These are phyloP conservation scores for Diuraphis noxia DNA, from an alignment of 1,140 invertebrate species.

Conservation along the genomic window DNA sequence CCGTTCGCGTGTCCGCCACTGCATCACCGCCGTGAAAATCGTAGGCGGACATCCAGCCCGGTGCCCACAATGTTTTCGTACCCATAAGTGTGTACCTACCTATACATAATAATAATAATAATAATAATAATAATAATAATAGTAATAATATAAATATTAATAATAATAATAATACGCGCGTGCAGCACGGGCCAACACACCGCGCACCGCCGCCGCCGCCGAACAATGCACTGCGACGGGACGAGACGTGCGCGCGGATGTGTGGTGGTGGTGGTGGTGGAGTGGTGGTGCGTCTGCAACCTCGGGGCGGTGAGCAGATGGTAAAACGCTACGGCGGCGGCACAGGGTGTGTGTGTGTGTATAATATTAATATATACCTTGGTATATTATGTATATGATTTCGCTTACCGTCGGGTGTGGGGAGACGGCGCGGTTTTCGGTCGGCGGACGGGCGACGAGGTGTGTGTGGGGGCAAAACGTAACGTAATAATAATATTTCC, in stretches of 20 bases:
- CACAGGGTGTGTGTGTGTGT: neutral
- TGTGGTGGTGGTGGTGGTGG: too few species aligned
- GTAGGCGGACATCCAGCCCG: neutral
- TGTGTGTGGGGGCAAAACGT: neutral
- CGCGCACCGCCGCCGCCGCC: neutral
- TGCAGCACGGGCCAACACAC: neutral
- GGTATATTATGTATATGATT: neutral
- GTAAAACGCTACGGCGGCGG: constrained; percentile 13
- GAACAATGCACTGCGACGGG: too few species aligned
- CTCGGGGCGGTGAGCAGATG: constrained; percentile 43
- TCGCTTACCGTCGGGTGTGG: neutral
- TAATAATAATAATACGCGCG: constrained; percentile 20
- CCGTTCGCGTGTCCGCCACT: neutral
- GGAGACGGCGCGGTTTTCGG: neutral
- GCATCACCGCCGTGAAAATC: neutral
- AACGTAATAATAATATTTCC: constrained; percentile 52
- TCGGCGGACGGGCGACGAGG: too few species aligned
- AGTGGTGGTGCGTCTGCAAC: neutral
- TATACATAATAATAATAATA: neutral
- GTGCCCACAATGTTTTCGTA: neutral
- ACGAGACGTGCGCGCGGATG: too few species aligned
- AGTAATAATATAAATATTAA: neutral
- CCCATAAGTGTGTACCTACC: neutral
- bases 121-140: neutral
- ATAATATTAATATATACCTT: neutral